Conservation (phyloP, 2,113 vertebrate genomes). For the Oreochromis niloticus region DNA sequence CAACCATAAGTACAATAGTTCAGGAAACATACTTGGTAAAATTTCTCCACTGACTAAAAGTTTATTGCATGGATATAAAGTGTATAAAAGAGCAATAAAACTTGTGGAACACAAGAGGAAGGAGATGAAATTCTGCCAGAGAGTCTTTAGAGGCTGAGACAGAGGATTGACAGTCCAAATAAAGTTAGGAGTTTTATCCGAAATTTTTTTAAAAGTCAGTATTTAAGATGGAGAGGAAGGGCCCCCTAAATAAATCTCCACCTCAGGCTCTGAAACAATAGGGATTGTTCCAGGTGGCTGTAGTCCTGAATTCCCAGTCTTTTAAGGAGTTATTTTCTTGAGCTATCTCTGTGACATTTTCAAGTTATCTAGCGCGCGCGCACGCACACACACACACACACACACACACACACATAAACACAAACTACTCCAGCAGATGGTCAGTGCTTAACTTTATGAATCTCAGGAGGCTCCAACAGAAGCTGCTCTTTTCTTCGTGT, state of each 20-base stretch:
- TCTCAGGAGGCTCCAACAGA: no score
- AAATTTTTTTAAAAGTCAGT: not conserved
- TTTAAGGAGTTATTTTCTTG: not conserved
- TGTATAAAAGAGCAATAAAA: not conserved
- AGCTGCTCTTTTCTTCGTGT: not conserved
- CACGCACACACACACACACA: accelerated
- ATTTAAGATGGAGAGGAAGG: not conserved
- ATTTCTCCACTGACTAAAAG: not conserved
- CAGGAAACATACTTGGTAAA: not conserved
- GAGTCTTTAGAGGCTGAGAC: not conserved
- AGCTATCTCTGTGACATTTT: not conserved
- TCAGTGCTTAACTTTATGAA: no score
- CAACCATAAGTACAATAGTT: not conserved
- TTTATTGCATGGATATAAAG: not conserved
- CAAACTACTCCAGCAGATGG: no score
- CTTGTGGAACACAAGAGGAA: not conserved
- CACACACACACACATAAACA: no score
- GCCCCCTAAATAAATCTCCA: not conserved
- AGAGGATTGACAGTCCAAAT: not conserved
- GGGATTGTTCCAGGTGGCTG: not conserved
- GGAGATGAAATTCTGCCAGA: not conserved
- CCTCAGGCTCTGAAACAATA: not conserved
- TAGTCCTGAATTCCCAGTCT: not conserved
- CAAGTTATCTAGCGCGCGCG: not conserved
- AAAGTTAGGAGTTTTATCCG: not conserved